These are phyloP conservation scores for Anthopleura xanthogrammica DNA, from an alignment of 92 coral and sea anemone species.

Conservation along the genomic window DNA sequence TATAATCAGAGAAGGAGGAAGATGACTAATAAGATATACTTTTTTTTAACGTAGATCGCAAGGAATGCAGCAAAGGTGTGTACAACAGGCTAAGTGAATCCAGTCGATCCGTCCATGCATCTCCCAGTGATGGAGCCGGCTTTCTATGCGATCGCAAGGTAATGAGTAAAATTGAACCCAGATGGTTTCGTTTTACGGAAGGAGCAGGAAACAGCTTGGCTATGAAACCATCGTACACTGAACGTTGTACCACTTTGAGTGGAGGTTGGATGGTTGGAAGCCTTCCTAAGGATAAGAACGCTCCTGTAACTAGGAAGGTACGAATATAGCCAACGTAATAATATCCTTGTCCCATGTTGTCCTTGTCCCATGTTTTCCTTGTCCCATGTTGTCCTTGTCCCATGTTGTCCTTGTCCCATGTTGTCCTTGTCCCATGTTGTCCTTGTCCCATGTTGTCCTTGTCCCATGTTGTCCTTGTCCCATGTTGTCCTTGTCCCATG, in stretches of 20 bases:
- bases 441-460: too few species aligned
- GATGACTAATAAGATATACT: not conserved
- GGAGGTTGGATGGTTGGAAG: conserved; percentile 26
- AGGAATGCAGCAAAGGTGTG: not conserved
- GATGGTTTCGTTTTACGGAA: conserved; percentile 20
- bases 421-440: too few species aligned
- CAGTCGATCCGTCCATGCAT: not conserved
- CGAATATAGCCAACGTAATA: not conserved
- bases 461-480: too few species aligned
- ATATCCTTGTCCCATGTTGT: too few species aligned
- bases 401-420: too few species aligned
- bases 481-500: too few species aligned
- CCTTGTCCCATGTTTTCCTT: too few species aligned
- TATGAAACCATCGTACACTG: not conserved
- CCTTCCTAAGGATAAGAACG: conserved; percentile 7
- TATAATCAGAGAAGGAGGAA: too few species aligned
- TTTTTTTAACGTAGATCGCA: not conserved
- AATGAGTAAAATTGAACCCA: not conserved
- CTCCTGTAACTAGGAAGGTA: not conserved
- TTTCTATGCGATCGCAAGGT: not conserved
- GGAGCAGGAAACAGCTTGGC: conserved; percentile 26
- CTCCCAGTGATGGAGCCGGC: too few species aligned
- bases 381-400: too few species aligned
- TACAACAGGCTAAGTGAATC: not conserved
- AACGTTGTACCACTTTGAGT: not conserved